Percentiles rank a stretch among this genome's conserved stretches.
phyloP scores from a whole-genome alignment of 2,888 invertebrate genomes.

The Orthosia incerta region DNA sequence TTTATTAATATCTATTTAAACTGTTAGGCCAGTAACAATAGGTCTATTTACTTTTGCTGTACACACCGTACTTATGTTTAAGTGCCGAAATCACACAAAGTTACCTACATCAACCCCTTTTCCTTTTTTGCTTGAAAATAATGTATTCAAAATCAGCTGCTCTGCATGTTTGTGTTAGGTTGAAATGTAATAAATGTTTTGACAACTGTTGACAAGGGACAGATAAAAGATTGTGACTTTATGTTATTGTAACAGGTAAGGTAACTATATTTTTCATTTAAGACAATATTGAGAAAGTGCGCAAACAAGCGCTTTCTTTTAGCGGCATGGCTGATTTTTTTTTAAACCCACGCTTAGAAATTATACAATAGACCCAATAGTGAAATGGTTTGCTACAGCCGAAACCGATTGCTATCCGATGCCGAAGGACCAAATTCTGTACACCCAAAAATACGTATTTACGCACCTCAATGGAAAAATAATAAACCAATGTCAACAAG shows the following conservation, averaged over 20 bases:
- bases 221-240: constrained; percentile 7
- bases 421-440: neutral
- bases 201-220: constrained; percentile 40
- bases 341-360: no score
- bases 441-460: neutral
- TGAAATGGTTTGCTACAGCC: neutral
- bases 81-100: neutral
- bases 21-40: neutral
- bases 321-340: no score
- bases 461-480: neutral
- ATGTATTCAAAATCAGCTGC: constrained; percentile 29
- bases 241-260: constrained; percentile 4
- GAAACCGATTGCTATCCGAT: neutral
- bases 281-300: neutral
- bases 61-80: neutral
- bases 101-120: neutral
- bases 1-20: neutral
- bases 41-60: neutral
- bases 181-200: constrained; percentile 27
- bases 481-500: constrained; percentile 4
- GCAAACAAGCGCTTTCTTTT: neutral
- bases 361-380: no score
- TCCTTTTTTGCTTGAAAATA: neutral
- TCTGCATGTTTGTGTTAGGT: neutral
- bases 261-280: neutral